phyloP scores from a whole-genome alignment of 2,888 invertebrate species.

The Germaria angustata region DNA sequence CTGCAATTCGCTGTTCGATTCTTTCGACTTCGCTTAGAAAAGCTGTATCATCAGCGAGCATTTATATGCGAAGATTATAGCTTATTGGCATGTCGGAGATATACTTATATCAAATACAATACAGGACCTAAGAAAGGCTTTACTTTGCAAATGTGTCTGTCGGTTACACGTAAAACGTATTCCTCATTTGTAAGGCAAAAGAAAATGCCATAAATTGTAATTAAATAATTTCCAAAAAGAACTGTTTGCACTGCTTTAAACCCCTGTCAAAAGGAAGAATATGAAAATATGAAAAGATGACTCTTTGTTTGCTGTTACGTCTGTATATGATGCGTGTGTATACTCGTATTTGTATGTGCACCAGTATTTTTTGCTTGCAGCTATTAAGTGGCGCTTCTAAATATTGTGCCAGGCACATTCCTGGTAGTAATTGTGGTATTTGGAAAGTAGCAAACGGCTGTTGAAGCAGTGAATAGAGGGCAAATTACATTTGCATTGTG shows the following conservation, averaged over 20 bases:
- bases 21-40: too few relatives aligned
- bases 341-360: background rate
- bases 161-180: too few relatives aligned
- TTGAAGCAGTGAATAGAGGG: conserved; percentile 31
- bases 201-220: too few relatives aligned
- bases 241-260: background rate
- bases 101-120: too few relatives aligned
- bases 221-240: too few relatives aligned
- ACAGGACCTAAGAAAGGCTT: too few relatives aligned
- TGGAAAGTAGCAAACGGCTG: conserved; percentile 9
- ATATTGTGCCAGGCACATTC: conserved; percentile 19
- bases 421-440: background rate
- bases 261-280: background rate
- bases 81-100: too few relatives aligned
- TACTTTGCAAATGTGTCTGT: too few relatives aligned
- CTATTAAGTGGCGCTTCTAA: conserved; percentile 53
- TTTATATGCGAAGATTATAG: too few relatives aligned
- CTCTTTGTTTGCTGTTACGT: conserved; percentile 29
- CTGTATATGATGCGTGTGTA: conserved; percentile 3
- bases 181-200: too few relatives aligned
- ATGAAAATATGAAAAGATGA: conserved; percentile 20
- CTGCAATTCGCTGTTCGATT: too few relatives aligned
- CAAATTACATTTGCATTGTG: conserved; percentile 62
- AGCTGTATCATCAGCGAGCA: too few relatives aligned
- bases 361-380: conserved; percentile 44